Percentiles rank a stretch among this genome's conserved stretches.
Evolutionary conservation across 2,888 invertebrate genomes (phyloP).

Genomic region (Octonoba sinensis): DNA sequence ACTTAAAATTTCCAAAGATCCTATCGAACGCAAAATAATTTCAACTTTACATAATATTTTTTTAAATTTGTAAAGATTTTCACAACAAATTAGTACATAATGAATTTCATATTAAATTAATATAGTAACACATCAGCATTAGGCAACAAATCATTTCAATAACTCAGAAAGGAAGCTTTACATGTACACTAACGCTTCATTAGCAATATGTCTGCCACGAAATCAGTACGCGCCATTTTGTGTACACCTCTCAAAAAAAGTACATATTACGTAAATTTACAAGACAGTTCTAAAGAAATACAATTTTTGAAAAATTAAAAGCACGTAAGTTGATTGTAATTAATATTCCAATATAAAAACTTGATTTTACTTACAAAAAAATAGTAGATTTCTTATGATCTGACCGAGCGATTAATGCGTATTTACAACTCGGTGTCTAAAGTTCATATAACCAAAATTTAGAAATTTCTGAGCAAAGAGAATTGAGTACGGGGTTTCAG

Average conservation of each 20-base stretch:
- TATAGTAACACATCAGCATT: no score
- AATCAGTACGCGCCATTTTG: background rate
- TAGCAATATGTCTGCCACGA: slow-evolving; percentile 18
- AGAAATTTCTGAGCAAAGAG: slow-evolving; percentile 29
- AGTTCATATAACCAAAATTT: slow-evolving; percentile 55
- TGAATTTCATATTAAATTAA: no score
- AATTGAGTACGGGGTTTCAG: slow-evolving; percentile 54
- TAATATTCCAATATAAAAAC: background rate
- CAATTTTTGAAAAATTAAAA: background rate
- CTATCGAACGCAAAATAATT: no score
- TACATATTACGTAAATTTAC: no score
- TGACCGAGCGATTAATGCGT: slow-evolving; percentile 61
- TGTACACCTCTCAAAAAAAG: no score
- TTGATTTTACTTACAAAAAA: slow-evolving; percentile 55
- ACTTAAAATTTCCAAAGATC: no score
- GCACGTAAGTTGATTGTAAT: background rate
- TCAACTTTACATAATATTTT: no score
- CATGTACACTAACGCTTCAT: background rate
- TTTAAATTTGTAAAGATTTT: no score
- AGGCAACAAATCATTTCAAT: no score
- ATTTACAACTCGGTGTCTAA: slow-evolving; percentile 61
- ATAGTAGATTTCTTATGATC: slow-evolving; percentile 38
- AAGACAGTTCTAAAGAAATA: background rate
- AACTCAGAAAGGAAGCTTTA: no score
- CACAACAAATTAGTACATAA: no score